Percentiles rank a stretch among this genome's conserved stretches.
Evolutionary conservation across 2,888 invertebrate genomes (phyloP).

Genomic region (Phasia obesa): DNA sequence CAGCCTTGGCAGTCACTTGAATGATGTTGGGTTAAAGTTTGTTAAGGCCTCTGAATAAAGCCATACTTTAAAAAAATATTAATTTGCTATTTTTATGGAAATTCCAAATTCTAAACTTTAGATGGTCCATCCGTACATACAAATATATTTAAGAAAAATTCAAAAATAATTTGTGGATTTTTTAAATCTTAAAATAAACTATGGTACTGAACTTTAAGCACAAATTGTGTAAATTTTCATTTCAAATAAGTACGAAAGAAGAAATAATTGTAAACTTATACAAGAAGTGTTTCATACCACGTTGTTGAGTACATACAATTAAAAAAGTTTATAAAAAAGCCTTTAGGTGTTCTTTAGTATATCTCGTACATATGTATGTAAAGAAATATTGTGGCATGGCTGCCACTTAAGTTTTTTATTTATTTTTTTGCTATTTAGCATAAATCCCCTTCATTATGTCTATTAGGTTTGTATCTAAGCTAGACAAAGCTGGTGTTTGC

Average conservation of each 20-base stretch:
- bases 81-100: no score
- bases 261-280: background rate
- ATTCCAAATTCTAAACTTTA: no score
- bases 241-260: constrained; percentile 19
- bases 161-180: no score
- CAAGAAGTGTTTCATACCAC: constrained; percentile 15
- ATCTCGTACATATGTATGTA: constrained; percentile 16
- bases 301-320: constrained; percentile 36
- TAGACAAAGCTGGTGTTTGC: constrained; percentile 21
- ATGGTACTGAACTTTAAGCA: background rate
- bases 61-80: no score
- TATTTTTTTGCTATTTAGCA: constrained; percentile 29
- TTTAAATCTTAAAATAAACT: background rate
- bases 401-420: constrained; percentile 27
- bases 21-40: no score
- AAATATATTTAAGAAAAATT: no score
- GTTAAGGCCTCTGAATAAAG: no score
- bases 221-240: constrained; percentile 31
- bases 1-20: no score
- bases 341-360: constrained; percentile 25
- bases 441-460: constrained; percentile 22
- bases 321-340: constrained; percentile 22
- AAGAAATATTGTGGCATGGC: constrained; percentile 29
- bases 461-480: constrained; percentile 10
- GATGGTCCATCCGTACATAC: no score